A percentile compares a stretch with the other conserved stretches of the same genome.
Conservation (phyloP, 2,888 invertebrate species). For the Tiliacea aurago region DNA sequence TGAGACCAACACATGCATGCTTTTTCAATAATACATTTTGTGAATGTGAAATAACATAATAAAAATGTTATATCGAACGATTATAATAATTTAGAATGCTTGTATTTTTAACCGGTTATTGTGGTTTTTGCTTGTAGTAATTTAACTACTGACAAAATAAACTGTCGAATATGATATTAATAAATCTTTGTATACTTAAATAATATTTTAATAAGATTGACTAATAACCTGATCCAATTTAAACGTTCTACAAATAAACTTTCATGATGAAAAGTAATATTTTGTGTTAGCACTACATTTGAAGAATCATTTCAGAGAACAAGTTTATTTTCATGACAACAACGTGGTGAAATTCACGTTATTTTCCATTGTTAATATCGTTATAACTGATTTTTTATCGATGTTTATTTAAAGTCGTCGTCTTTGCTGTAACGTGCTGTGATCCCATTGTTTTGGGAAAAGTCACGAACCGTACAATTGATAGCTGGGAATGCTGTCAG, state of each 20-base stretch:
- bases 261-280: neutral
- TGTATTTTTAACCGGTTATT: constrained; percentile 14
- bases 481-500: constrained; percentile 74
- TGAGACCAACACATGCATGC: constrained; percentile 59
- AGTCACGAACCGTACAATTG: constrained; percentile 86
- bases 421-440: constrained; percentile 76
- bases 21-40: constrained; percentile 47
- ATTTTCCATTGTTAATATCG: constrained; percentile 72
- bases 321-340: constrained; percentile 33
- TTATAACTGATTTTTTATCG: constrained; percentile 74
- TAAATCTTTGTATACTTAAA: neutral
- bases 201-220: neutral
- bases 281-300: neutral
- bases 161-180: neutral
- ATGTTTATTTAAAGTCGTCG: constrained; percentile 80
- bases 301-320: neutral
- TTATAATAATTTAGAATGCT: constrained; percentile 27
- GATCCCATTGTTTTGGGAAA: constrained; percentile 87
- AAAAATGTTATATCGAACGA: constrained; percentile 22
- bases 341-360: constrained; percentile 58
- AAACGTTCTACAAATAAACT: neutral
- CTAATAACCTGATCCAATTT: neutral
- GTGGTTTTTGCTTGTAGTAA: constrained; percentile 17
- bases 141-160: constrained; percentile 1
- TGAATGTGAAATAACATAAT: constrained; percentile 30